These are phyloP conservation scores for Seriola quinqueradiata DNA, from an alignment of 2,113 vertebrate genomes.

Conservation along the genomic window DNA sequence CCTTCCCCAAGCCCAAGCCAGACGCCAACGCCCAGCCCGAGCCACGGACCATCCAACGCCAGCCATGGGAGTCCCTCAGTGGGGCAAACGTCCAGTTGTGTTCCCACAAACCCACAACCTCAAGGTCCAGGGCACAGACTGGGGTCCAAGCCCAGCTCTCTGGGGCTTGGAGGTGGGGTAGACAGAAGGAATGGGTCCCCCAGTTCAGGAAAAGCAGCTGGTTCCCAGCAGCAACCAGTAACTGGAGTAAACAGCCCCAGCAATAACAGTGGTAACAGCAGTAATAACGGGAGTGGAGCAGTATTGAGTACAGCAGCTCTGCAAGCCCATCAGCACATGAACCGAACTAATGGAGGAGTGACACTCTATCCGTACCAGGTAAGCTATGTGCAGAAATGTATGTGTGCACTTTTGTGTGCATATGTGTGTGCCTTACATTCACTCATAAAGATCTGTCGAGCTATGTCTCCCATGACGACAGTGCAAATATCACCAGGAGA, in stretches of 20 bases:
- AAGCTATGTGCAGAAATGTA: constrained; percentile 57
- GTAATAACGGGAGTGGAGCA: constrained; percentile 76
- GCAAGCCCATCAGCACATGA: constrained; percentile 92
- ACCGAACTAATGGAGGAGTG: constrained; percentile 91
- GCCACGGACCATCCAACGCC: constrained; percentile 61
- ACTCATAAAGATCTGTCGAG: background rate
- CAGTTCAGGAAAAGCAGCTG: constrained; percentile 87
- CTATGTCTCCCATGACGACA: background rate
- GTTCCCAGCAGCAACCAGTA: constrained; percentile 77
- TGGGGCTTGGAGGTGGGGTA: constrained; percentile 88
- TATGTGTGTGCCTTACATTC: background rate
- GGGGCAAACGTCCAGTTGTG: constrained; percentile 54
- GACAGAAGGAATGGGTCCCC: constrained; percentile 92
- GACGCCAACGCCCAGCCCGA: constrained; percentile 73
- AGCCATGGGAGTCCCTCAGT: constrained; percentile 63
- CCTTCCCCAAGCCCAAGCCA: constrained; percentile 72
- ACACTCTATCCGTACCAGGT: constrained; percentile 98
- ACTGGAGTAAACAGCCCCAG: constrained; percentile 86
- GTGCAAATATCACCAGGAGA: constrained; percentile 27
- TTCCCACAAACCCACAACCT: constrained; percentile 47
- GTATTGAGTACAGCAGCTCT: constrained; percentile 85
- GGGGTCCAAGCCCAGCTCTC: constrained; percentile 91
- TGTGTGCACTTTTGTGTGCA: constrained; percentile 13
- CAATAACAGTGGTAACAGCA: constrained; percentile 80
- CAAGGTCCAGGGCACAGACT: constrained; percentile 86